Evolutionary conservation across 2,113 vertebrate species (phyloP), one percentile per base, ranked within the genome.

Genomic region (Silurus meridionalis): DNA sequence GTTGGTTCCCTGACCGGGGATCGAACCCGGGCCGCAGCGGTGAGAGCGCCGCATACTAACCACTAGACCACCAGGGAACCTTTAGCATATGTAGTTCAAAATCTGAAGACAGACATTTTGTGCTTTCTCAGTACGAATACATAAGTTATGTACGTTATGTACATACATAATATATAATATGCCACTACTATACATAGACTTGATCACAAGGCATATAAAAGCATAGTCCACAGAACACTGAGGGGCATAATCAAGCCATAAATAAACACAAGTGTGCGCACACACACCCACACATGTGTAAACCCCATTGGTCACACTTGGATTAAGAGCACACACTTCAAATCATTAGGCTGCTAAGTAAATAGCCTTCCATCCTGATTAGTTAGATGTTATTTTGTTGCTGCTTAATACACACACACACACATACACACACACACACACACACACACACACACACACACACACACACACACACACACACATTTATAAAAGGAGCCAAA

Each of bases 331-430:
- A n/a, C 74, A 83, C 15, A 46, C 28, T 64, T 78, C 66, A 77
- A 53, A 46, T 84, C 69, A 69, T 85, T 77, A 84, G 17, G 23
- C 64, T 84, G 83, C 83, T 6, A 82, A 89, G 83, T 86, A 75
- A 53, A 80, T 58, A 84, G 25, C 85, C 63, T 84, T 86, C 78
- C 72, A 87, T 37, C 72, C 66, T 82, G 61, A 87, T 81, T 66
- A 57, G 50, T 85, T 61, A 81, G 28, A 53, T 72, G 85, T n/a
- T 81, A 82, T 82, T 82, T 80, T 10, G 37, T 4, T 82, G 23
- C 1, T 57, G 64, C 75, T 72, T 63, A 74, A 88, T 52, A 82
- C 55, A 23, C 23, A 80, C 66, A 25, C 15, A 37, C 15, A 57
- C 64, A 58, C 77, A 50, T 77, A 69, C 50, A 81, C 23, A 72